These are phyloP conservation scores for Coendou prehensilis DNA, from an alignment of 2,797 vertebrate species.

Conservation along the genomic window DNA sequence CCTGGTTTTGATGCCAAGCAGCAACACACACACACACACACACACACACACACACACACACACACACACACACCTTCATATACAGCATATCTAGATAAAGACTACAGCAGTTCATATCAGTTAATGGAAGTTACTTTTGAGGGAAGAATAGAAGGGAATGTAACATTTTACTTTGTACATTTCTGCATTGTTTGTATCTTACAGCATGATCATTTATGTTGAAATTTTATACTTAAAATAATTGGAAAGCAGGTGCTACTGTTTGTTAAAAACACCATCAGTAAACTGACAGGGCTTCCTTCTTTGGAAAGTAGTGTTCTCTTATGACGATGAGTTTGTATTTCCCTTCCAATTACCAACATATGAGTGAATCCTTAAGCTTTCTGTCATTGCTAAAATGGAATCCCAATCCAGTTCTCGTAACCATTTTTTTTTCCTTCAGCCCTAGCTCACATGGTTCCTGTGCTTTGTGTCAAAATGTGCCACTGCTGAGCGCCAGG, in stretches of 20 bases:
- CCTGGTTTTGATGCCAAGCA: too few species aligned
- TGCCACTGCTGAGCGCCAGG: constrained; percentile 31
- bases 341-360: neutral
- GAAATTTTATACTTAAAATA: neutral
- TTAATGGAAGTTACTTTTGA: neutral
- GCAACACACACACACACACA: neutral
- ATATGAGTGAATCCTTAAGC: neutral
- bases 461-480: constrained; percentile 56
- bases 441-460: neutral
- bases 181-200: neutral
- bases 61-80: neutral
- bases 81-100: neutral
- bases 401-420: neutral
- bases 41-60: neutral
- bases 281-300: neutral
- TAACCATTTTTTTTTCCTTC: neutral
- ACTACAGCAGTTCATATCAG: neutral
- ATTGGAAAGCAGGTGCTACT: neutral
- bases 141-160: neutral
- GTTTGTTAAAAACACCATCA: neutral
- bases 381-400: neutral
- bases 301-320: constrained; percentile 10
- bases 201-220: neutral
- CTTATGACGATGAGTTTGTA: neutral
- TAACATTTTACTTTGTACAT: neutral